Evolutionary conservation across 2,797 vertebrate genomes (phyloP).

Genomic region (Aselliscus stoliczkanus): DNA sequence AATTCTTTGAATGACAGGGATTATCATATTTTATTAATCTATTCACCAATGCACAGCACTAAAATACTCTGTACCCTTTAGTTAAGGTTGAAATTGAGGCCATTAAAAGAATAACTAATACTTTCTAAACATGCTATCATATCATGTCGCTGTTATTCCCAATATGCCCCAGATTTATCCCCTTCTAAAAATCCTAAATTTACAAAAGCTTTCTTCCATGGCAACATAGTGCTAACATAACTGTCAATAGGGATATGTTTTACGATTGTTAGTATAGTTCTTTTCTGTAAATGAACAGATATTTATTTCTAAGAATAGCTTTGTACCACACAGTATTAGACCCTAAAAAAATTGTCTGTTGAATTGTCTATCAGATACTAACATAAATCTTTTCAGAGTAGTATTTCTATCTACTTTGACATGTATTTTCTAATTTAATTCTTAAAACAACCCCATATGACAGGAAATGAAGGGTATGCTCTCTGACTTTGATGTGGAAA

Average conservation of each 20-base stretch:
- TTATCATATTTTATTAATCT: not conserved
- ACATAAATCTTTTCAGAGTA: slow-evolving; percentile 5
- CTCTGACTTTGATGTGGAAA: slow-evolving; percentile 19
- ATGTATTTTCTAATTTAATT: slow-evolving; percentile 11
- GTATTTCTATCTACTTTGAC: not conserved
- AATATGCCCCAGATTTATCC: not conserved
- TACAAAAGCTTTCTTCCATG: not conserved
- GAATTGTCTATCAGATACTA: not conserved
- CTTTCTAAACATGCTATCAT: not conserved
- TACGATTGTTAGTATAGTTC: not conserved
- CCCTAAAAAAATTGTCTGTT: not conserved
- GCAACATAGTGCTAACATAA: slow-evolving; percentile 23
- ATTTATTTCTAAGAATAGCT: slow-evolving; percentile 32
- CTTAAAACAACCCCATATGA: not conserved
- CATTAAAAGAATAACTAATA: not conserved
- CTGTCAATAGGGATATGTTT: not conserved
- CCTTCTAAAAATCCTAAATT: not conserved
- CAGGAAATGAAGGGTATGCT: not conserved
- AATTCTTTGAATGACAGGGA: not conserved
- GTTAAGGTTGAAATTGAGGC: not conserved
- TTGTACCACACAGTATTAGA: not conserved
- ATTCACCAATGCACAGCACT: not conserved
- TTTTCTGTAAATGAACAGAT: not conserved
- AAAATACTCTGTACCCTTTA: not conserved
- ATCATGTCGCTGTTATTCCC: not conserved